Evolutionary conservation across 2,888 invertebrate species (phyloP), one percentile per base, ranked within the genome.

Genomic region (Hemithea aestivaria): DNA sequence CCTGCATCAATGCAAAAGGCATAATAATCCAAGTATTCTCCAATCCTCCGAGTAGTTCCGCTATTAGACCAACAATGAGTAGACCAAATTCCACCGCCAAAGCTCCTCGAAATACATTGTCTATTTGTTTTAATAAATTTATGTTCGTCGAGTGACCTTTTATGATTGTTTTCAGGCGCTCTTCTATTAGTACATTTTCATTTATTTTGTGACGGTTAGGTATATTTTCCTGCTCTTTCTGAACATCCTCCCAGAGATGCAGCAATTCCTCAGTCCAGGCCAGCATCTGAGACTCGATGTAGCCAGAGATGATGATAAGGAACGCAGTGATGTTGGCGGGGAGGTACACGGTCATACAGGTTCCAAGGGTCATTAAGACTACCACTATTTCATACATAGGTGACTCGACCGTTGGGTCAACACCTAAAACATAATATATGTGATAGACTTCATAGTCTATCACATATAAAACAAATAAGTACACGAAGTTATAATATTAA

Each of bases 301-400:
- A 76, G 0, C 75, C 79, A 5, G 54, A 46, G 1, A 66, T 41
- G 21, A 72, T 47, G 1, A 77, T 65, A 1, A 74, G 48, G 9
- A 74, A 62, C 0, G 55, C 61, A 1, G 66, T 64, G 3, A 72
- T 55, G 35, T 58, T 70, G 1, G 66, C 62, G 0, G 68, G 54
- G 0, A 58, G 30, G 31, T 62, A 72, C n/a, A 60, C 58, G 0
- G 61, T 55, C 21, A 66, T 63, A 4, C 48, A 38, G 0, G 65
- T 51, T 1, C 51, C 52, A 0, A 53, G 22, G 1, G 35, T 35
- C 23, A 49, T 46, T 1, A 66, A 2, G 1, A 48, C 11, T 6
- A 53, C 53, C 0, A 68, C 65, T 32, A 76, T 54, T 45, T 78
- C 73, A 29, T 63, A 77, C 46, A 76, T 71, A 1, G 78, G 77